Conservation (phyloP, 2,888 invertebrate genomes). For the Eudasyphora cyanicolor region DNA sequence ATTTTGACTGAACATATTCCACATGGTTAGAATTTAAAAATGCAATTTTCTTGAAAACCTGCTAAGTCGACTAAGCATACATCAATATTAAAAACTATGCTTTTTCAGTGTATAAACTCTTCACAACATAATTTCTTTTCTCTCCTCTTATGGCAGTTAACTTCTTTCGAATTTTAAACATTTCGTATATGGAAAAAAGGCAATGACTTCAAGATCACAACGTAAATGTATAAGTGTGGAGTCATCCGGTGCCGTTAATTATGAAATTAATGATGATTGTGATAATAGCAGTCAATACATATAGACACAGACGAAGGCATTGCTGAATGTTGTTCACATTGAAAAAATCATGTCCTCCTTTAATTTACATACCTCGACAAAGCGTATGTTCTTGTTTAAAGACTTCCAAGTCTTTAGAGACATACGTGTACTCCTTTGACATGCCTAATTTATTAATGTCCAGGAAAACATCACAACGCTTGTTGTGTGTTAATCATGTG, state of each 20-base stretch:
- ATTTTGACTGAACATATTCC: not conserved
- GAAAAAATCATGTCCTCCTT: no score
- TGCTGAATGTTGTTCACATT: not conserved
- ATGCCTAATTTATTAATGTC: slow-evolving; percentile 11
- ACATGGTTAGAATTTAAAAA: no score
- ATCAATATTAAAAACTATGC: no score
- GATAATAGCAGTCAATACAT: slow-evolving; percentile 8
- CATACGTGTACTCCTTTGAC: not conserved
- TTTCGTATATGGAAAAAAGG: not conserved
- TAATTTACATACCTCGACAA: not conserved
- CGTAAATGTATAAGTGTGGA: slow-evolving; percentile 14
- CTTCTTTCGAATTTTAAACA: slow-evolving; percentile 54
- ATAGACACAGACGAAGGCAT: not conserved
- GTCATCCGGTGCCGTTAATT: slow-evolving; percentile 67
- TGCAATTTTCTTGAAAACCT: no score
- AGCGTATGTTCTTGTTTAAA: not conserved
- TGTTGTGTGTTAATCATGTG: not conserved
- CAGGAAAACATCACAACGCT: slow-evolving; percentile 3
- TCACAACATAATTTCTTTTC: not conserved
- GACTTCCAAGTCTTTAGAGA: not conserved
- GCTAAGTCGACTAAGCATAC: no score
- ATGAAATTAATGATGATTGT: slow-evolving; percentile 54
- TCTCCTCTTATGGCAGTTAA: slow-evolving; percentile 50
- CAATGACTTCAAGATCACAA: slow-evolving; percentile 1
- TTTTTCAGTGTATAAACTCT: not conserved